Evolutionary conservation across 2,888 invertebrate species (phyloP).

Genomic region (Drosophila nigricruria): DNA sequence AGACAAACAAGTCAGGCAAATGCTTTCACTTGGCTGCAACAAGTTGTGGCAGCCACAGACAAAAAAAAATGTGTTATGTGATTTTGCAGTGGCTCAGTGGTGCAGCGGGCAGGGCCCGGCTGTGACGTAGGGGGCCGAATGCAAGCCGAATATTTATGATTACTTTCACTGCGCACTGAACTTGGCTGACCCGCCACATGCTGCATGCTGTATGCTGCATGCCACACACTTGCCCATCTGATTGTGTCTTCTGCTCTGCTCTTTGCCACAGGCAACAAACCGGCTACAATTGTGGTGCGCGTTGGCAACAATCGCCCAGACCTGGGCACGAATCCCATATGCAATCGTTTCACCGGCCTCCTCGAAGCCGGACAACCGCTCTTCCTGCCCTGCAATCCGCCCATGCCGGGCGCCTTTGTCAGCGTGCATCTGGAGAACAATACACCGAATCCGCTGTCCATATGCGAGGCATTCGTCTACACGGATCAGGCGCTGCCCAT

Average conservation of each 20-base stretch:
- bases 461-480: conserved; percentile 97
- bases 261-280: conserved; percentile 88
- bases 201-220: conserved; percentile 21
- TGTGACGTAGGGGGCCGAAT: not conserved
- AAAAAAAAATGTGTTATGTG: conserved; percentile 56
- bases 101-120: conserved; percentile 21
- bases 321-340: conserved; percentile 95
- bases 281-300: conserved; percentile 94
- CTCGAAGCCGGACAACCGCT: conserved; percentile 95
- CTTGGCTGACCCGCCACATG: conserved; percentile 53
- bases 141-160: conserved; percentile 75
- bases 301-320: conserved; percentile 97
- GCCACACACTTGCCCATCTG: conserved; percentile 10
- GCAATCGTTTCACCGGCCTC: conserved; percentile 94
- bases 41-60: conserved; percentile 30
- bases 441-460: conserved; percentile 91
- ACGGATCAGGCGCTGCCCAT: conserved; percentile 96
- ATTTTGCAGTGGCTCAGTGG: conserved; percentile 44
- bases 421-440: conserved; percentile 94
- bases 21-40: conserved; percentile 74
- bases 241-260: conserved; percentile 6
- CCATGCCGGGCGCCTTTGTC: conserved; percentile 97
- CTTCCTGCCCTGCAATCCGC: conserved; percentile 96
- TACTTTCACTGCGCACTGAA: conserved; percentile 77
- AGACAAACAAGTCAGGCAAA: conserved; percentile 43